Percentiles rank a stretch among this genome's conserved stretches.
Conservation (phyloP, 1,140 invertebrate species). For the Asbolus verrucosus region DNA sequence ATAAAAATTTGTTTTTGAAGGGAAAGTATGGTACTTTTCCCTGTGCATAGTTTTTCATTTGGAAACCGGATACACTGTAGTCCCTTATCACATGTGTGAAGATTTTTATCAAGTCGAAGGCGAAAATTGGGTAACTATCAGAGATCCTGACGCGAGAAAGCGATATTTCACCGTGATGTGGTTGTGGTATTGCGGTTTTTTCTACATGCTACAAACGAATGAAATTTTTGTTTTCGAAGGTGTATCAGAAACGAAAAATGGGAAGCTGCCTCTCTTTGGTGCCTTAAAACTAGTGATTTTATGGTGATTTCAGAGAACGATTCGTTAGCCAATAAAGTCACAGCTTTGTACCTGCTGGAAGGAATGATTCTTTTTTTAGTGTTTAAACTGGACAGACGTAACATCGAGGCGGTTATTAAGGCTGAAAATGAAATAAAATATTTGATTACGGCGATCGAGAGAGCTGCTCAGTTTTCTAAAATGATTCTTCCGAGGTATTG, state of each 20-base stretch:
- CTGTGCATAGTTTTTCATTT: slow-evolving; percentile 67
- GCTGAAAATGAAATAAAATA: slow-evolving; percentile 58
- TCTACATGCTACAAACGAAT: background rate
- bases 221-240: slow-evolving; percentile 44
- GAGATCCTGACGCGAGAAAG: slow-evolving; percentile 64
- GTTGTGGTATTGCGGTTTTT: slow-evolving; percentile 63
- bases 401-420: slow-evolving; percentile 60
- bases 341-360: slow-evolving; percentile 64
- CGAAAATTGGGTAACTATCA: slow-evolving; percentile 58
- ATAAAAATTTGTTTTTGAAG: slow-evolving; percentile 45
- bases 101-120: slow-evolving; percentile 65
- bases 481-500: slow-evolving; percentile 51
- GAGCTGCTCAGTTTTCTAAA: slow-evolving; percentile 51
- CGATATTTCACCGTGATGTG: slow-evolving; percentile 66
- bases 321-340: slow-evolving; percentile 61
- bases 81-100: slow-evolving; percentile 57
- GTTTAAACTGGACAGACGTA: slow-evolving; percentile 64
- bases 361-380: slow-evolving; percentile 65
- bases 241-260: slow-evolving; percentile 64
- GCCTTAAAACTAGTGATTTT: slow-evolving; percentile 62
- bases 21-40: slow-evolving; percentile 66
- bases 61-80: slow-evolving; percentile 66
- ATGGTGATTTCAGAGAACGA: slow-evolving; percentile 55
- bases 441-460: slow-evolving; percentile 60
- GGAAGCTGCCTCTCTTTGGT: slow-evolving; percentile 65